A percentile compares a stretch with the other conserved stretches of the same genome.
Evolutionary conservation across 2,113 vertebrate species (phyloP).

Genomic region (Bettongia penicillata): DNA sequence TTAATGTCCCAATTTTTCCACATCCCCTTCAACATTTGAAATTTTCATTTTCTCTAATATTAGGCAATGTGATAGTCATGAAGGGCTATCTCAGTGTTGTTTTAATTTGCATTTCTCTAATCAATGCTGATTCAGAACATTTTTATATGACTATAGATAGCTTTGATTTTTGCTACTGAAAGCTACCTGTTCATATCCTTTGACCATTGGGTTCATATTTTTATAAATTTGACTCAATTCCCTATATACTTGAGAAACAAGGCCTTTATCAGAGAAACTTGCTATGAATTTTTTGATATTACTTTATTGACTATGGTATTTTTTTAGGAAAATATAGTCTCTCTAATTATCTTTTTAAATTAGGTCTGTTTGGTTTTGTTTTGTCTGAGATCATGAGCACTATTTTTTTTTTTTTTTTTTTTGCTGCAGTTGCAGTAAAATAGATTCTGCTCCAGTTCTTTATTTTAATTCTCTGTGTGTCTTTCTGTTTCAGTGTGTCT

Average conservation of each 20-base stretch:
- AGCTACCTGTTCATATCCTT: not conserved
- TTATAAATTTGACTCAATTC: not conserved
- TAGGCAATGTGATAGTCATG: not conserved
- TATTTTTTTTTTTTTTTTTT: not conserved
- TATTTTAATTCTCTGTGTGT: not conserved
- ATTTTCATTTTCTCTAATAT: not conserved
- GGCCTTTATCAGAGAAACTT: not conserved
- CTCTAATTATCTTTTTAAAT: not conserved
- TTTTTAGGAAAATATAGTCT: not conserved
- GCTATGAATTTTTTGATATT: not conserved
- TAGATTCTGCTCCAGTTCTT: not conserved
- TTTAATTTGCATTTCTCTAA: not conserved
- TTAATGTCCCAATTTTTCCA: not conserved
- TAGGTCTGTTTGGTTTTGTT: not conserved
- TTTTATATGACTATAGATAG: not conserved
- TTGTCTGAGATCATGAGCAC: not conserved
- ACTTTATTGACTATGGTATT: not conserved
- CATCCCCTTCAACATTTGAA: not conserved
- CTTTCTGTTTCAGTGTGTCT: not conserved
- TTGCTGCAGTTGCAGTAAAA: not conserved
- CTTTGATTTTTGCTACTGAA: not conserved
- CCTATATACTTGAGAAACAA: not conserved
- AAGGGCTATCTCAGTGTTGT: not conserved
- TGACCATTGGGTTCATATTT: not conserved
- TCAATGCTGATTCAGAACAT: not conserved